Evolutionary conservation across 2,797 vertebrate genomes (phyloP).

Genomic region (Smutsia temminckii): DNA sequence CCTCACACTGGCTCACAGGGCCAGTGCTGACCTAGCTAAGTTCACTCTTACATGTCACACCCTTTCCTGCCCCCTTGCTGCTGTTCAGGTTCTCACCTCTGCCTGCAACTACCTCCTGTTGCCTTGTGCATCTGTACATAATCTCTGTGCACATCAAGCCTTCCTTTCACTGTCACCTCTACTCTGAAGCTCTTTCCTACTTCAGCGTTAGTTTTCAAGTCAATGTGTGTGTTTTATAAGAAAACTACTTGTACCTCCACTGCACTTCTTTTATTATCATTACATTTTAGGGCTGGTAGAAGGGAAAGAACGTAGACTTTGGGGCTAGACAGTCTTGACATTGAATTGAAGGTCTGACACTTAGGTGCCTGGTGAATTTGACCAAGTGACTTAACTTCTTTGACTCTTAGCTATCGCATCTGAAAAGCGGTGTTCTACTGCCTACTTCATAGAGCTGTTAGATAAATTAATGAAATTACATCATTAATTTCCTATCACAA

Average conservation of each 20-base stretch:
- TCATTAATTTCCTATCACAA: too few relatives aligned
- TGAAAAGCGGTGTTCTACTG: background rate
- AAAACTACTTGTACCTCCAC: background rate
- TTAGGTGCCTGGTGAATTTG: background rate
- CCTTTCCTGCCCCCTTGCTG: background rate
- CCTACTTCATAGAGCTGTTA: background rate
- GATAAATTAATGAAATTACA: background rate
- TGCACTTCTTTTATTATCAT: background rate
- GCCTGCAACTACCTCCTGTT: accelerated
- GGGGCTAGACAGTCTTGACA: background rate
- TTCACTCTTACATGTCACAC: accelerated
- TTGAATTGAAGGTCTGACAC: too few relatives aligned
- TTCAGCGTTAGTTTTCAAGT: background rate
- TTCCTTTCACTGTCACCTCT: background rate
- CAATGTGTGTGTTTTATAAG: background rate
- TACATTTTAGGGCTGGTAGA: background rate
- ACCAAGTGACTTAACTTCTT: background rate
- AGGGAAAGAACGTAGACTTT: background rate
- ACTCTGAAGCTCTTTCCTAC: background rate
- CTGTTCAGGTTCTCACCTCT: accelerated
- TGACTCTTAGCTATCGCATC: background rate
- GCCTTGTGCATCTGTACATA: too few relatives aligned
- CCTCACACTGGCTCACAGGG: accelerated
- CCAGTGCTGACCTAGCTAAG: background rate
- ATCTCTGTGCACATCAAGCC: background rate